Evolutionary conservation across 2,113 vertebrate genomes (phyloP), one percentile per base, ranked within the genome.

Genomic region (Psettodes erumei): DNA sequence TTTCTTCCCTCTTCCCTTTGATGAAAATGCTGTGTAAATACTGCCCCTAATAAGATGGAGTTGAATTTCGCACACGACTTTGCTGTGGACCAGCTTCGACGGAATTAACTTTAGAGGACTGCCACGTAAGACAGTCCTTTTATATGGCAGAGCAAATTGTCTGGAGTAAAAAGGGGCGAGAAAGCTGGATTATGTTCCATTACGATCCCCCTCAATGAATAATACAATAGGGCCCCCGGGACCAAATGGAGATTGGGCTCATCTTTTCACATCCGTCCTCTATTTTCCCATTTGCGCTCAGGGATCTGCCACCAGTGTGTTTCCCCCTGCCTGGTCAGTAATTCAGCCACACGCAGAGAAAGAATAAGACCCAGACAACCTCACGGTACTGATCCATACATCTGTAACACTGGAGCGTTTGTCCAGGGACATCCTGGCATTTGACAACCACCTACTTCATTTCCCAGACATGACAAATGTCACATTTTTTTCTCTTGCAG

Each of bases 181-280:
- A 73, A 75, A 80, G 71, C 58, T 65, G 77, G 72, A 86, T 85
- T 81, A 85, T 78, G 69, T 77, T 83, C 66, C 67, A 82, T 88
- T 87, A 82, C 23, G 8, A 67, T 71, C 53, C 37, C 61, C 55
- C 45, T 75, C 71, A 50, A 78, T 86, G 84, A 85, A 88, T 88
- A 83, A 83, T 83, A 83, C 84, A 86, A 82, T 56, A 72, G 81
- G 72, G 42, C 85, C 78, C 67, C 66, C 2, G 19, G 61, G 79
- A 86, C 77, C 75, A 60, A 65, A 82, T 76, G 76, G 75, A 82
- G 79, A 83, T 73, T 71, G 53, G 68, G 62, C 69, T 78, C 67
- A 72, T 76, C 62, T 75, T 71, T 85, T 81, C 33, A 71, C 50
- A 69, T 80, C 76, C 2, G 2, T 60, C 69, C 38, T 79, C 30